Percentiles rank a stretch among this genome's conserved stretches.
These are phyloP conservation scores for Dreissena polymorpha DNA, from an alignment of 1,140 invertebrate species.

Conservation along the genomic window DNA sequence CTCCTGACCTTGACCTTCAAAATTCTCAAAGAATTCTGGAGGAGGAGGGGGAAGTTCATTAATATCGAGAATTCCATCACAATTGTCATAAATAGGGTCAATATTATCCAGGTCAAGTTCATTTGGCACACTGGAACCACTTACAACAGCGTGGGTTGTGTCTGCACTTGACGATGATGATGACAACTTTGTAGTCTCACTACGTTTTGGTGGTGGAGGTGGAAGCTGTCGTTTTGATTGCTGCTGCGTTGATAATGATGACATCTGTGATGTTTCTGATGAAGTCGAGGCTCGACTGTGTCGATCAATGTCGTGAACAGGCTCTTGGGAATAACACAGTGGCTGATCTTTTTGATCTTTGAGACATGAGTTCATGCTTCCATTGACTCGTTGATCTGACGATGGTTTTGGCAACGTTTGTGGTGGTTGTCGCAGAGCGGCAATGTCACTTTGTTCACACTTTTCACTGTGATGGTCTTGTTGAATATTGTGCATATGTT, in stretches of 20 bases:
- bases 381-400: not conserved
- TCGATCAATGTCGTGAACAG: not conserved
- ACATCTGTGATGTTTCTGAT: not conserved
- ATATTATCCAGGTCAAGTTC: constrained; percentile 26
- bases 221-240: constrained; percentile 62
- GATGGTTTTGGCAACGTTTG: constrained; percentile 61
- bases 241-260: constrained; percentile 32
- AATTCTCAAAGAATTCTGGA: constrained; percentile 73
- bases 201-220: constrained; percentile 75
- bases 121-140: constrained; percentile 51
- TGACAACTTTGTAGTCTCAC: constrained; percentile 72
- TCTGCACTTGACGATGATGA: constrained; percentile 42
- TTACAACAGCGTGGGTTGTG: constrained; percentile 35
- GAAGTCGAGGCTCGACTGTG: not conserved
- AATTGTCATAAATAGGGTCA: constrained; percentile 71
- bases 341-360: constrained; percentile 40
- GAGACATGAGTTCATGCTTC: not conserved
- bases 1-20: constrained; percentile 52
- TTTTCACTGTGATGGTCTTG: constrained; percentile 24
- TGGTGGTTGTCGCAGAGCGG: constrained; percentile 51
- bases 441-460: not conserved
- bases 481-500: constrained; percentile 51
- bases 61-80: constrained; percentile 74
- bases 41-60: constrained; percentile 75
- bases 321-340: constrained; percentile 5